Base-by-base conservation (phyloP, 1,140 invertebrate species). In the Trichomalopsis sarcophagae region DNA sequence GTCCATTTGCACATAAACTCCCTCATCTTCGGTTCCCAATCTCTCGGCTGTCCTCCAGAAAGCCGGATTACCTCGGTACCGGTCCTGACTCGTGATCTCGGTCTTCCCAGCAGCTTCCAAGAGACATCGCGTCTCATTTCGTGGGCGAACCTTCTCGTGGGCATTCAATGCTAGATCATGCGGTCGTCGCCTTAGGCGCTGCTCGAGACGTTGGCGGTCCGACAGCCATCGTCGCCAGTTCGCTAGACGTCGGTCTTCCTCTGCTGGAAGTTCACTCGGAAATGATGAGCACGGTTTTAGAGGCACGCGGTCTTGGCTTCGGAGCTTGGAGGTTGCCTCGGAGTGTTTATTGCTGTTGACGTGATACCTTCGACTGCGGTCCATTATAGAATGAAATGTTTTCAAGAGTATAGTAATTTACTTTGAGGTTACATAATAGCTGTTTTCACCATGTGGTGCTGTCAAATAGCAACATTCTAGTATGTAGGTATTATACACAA, bases 111-210 rank as follows among this genome's bases (percentile, higher is more conserved):
- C 82, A 88, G 90, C 62, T 84, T 92, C 85, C 84, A 89, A 88
- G 79, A 93, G 66, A 36, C 87, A 84, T 81, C 81, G 85, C 40
- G 86, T 89, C 66, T 91, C 91, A 0, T 89, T 81, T 10, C 87
- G 84, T 2, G 88, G 5, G 0, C 92, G 92, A 77, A 84, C 77
- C 2, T 88, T 89, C 23, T 87, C 88, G 40, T 85, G 88, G 21
- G 92, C 92, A 66, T 89, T 91, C 2, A 93, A 85, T 23, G 92
- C 87, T 7, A 93, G 90, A 14, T 55, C 90, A 5, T 88, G 89
- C 73, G 90, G 91, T 84, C 90, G 91, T 10, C 89, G 93, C 13
- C 84, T 86, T 0, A 88, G 86, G n/a, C 11, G n/a, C 2, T 17
- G 40, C 13, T 78, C 44, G 0, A 87, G 88, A 14, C 7, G 84